These are phyloP conservation scores for Pygathrix nemaeus DNA, from an alignment of 2,113 vertebrate genomes.

Conservation along the genomic window DNA sequence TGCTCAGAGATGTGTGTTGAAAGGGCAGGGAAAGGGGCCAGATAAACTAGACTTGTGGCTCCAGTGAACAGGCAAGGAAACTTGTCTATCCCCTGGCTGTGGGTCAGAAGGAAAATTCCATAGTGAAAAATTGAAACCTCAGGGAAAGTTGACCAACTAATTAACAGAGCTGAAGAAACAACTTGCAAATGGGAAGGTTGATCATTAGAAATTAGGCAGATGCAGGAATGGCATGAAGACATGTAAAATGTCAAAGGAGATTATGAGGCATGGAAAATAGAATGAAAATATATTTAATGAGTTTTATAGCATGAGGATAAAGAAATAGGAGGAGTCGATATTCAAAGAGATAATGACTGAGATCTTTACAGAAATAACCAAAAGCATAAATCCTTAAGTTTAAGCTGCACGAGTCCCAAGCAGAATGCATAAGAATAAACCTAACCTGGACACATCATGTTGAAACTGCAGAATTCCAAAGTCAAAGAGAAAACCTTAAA, in stretches of 20 bases:
- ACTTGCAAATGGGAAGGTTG: not conserved
- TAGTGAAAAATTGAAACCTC: not conserved
- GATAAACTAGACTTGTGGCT: too few relatives aligned
- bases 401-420: not conserved
- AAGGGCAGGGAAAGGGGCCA: not conserved
- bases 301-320: not conserved
- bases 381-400: not conserved
- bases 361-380: not conserved
- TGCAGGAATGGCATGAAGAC: not conserved
- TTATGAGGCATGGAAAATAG: not conserved
- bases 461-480: not conserved
- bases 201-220: not conserved
- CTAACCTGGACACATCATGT: not conserved
- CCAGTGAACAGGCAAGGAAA: not conserved
- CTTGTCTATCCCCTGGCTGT: not conserved
- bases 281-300: not conserved
- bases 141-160: not conserved
- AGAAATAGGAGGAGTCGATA: not conserved
- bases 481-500: not conserved
- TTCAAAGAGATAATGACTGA: not conserved
- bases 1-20: not conserved
- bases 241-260: not conserved
- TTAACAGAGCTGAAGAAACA: not conserved
- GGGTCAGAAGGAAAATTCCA: not conserved
- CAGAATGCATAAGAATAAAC: too few relatives aligned